A percentile compares a stretch with the other conserved stretches of the same genome.
Conservation (phyloP, 2,797 vertebrate species). For the Phalanger gymnotis region DNA sequence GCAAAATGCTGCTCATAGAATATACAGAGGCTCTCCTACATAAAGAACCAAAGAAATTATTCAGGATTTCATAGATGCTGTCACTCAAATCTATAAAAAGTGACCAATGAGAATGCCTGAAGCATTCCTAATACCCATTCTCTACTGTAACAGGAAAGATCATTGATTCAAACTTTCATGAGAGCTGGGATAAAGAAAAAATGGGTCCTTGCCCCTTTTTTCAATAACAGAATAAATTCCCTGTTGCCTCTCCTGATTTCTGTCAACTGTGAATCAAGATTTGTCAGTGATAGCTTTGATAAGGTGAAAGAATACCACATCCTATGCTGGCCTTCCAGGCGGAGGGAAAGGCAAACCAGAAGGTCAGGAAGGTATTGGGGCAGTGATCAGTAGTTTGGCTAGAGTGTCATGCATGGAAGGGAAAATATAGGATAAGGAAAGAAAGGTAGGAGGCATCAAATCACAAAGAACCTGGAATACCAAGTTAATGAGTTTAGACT, state of each 20-base stretch:
- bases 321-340: neutral
- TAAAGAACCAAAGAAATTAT: slow-evolving; percentile 33
- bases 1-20: slow-evolving; percentile 19
- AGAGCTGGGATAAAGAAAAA: slow-evolving; percentile 27
- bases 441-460: neutral
- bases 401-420: neutral
- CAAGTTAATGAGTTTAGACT: neutral
- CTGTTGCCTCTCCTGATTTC: neutral
- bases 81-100: neutral
- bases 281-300: neutral
- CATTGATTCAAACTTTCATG: neutral
- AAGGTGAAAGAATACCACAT: neutral
- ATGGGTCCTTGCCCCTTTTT: neutral
- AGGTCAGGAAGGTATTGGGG: neutral
- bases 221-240: slow-evolving; percentile 14
- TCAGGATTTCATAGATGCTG: slow-evolving; percentile 25
- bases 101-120: slow-evolving; percentile 4
- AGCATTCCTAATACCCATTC: neutral
- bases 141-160: slow-evolving; percentile 41
- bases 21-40: slow-evolving; percentile 30
- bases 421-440: neutral
- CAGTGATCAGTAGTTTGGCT: neutral
- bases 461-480: neutral
- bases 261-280: neutral
- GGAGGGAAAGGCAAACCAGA: neutral